Conservation (phyloP, 2,113 vertebrate genomes). For the Clarias gariepinus region DNA sequence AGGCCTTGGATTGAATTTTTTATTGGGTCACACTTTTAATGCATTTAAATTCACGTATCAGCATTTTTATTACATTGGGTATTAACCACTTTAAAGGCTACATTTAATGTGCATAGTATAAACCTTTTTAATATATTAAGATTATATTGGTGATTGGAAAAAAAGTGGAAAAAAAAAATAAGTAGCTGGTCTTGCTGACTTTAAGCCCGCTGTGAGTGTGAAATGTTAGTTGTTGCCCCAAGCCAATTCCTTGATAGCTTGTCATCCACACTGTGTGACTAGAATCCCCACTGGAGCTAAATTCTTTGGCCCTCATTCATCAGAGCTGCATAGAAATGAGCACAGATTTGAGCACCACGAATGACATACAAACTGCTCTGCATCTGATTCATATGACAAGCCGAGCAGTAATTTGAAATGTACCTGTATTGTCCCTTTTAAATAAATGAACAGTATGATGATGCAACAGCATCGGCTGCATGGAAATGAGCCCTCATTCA, state of each 20-base stretch:
- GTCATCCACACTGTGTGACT: conserved; percentile 75
- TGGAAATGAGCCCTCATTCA: not conserved
- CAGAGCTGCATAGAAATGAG: conserved; percentile 1
- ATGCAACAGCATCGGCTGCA: not conserved
- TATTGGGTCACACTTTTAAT: not conserved
- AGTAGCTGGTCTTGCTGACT: conserved; percentile 53
- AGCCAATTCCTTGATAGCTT: conserved; percentile 71
- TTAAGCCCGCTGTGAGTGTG: conserved; percentile 59
- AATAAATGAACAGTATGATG: not conserved
- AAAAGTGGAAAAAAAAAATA: not conserved
- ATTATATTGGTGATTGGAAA: not conserved
- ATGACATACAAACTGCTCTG: conserved; percentile 8
- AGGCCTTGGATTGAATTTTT: not conserved
- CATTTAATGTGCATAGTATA: not conserved
- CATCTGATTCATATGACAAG: conserved; percentile 8
- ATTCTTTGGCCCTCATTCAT: conserved; percentile 57
- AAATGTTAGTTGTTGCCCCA: conserved; percentile 68
- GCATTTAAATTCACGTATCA: not conserved
- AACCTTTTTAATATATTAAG: not conserved
- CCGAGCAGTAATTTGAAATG: not conserved
- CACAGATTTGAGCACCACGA: not conserved
- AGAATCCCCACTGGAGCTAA: conserved; percentile 74
- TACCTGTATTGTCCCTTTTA: not conserved
- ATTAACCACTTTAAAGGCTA: not conserved
- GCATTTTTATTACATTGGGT: not conserved